Percentiles rank a stretch among this genome's conserved stretches.
Conservation (phyloP, 2,888 invertebrate genomes). For the Drosophila borborema region DNA sequence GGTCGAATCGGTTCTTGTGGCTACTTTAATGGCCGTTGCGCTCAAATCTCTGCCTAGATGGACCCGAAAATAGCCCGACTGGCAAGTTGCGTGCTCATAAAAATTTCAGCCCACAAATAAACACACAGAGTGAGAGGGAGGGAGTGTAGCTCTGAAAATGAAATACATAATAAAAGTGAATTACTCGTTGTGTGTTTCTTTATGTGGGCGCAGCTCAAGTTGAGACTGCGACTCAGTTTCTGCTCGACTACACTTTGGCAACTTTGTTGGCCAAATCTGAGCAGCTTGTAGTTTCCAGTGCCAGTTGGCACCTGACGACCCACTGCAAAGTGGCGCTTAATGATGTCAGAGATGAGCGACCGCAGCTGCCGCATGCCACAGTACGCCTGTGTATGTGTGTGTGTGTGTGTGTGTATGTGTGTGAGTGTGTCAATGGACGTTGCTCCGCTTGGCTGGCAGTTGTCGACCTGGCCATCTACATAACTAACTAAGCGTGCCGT, state of each 20-base stretch:
- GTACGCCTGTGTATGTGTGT: no score
- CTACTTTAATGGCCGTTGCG: slow-evolving; percentile 40
- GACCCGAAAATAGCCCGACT: slow-evolving; percentile 25
- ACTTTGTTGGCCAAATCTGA: slow-evolving; percentile 56
- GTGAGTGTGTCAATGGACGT: slow-evolving; percentile 73
- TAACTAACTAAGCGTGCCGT: slow-evolving; percentile 82
- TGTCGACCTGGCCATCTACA: slow-evolving; percentile 77
- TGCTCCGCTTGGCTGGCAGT: slow-evolving; percentile 57
- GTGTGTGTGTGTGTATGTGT: slow-evolving; percentile 10
- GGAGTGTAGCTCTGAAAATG: slow-evolving; percentile 14
- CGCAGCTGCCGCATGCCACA: slow-evolving; percentile 44
- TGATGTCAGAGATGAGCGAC: slow-evolving; percentile 80
- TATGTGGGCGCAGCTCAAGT: slow-evolving; percentile 34
- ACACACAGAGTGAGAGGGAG: background rate
- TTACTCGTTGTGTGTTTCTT: slow-evolving; percentile 50
- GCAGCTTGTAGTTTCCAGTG: slow-evolving; percentile 39
- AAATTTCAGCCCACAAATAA: slow-evolving; percentile 31
- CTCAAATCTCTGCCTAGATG: slow-evolving; percentile 43
- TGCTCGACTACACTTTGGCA: slow-evolving; percentile 77
- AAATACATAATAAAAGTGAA: slow-evolving; percentile 63
- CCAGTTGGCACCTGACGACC: slow-evolving; percentile 43
- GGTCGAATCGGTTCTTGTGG: slow-evolving; percentile 32
- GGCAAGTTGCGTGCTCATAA: slow-evolving; percentile 45
- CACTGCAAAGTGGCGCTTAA: slow-evolving; percentile 72
- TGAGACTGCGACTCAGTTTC: slow-evolving; percentile 72